These are phyloP conservation scores for Patella ulyssiponensis DNA, from an alignment of 2,888 invertebrate genomes.

Conservation along the genomic window DNA sequence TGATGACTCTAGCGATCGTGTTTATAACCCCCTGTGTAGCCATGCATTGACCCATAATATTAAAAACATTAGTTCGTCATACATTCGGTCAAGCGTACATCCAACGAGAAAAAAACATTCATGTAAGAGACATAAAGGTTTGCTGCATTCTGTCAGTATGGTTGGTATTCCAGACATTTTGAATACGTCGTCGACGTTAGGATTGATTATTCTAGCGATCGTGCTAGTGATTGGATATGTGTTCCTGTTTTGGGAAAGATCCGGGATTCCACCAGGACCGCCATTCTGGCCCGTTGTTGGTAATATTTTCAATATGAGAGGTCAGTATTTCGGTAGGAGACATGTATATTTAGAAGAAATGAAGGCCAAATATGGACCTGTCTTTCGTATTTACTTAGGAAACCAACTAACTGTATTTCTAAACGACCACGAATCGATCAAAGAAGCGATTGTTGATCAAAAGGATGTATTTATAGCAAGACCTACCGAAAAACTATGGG, in stretches of 20 bases:
- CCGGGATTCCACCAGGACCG: neutral
- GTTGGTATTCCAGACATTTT: too few species aligned
- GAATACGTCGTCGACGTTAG: too few species aligned
- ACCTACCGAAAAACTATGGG: neutral
- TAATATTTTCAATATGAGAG: constrained; percentile 1
- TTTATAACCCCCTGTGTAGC: too few species aligned
- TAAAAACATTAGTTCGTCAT: too few species aligned
- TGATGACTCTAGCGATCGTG: too few species aligned
- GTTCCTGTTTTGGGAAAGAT: neutral
- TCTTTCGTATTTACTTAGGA: neutral
- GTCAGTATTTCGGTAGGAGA: neutral
- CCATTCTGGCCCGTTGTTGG: neutral
- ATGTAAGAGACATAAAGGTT: too few species aligned
- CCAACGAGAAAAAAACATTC: too few species aligned
- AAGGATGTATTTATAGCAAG: neutral
- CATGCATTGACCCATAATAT: too few species aligned
- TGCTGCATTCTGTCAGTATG: too few species aligned
- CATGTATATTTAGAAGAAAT: neutral
- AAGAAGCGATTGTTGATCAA: neutral
- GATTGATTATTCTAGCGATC: too few species aligned
- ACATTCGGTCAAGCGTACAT: too few species aligned
- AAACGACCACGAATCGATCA: neutral
- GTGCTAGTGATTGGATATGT: too few species aligned
- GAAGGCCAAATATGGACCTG: neutral
- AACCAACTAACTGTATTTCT: neutral